Base-by-base conservation (phyloP, 2,113 vertebrate genomes). In the Origma solitaria region DNA sequence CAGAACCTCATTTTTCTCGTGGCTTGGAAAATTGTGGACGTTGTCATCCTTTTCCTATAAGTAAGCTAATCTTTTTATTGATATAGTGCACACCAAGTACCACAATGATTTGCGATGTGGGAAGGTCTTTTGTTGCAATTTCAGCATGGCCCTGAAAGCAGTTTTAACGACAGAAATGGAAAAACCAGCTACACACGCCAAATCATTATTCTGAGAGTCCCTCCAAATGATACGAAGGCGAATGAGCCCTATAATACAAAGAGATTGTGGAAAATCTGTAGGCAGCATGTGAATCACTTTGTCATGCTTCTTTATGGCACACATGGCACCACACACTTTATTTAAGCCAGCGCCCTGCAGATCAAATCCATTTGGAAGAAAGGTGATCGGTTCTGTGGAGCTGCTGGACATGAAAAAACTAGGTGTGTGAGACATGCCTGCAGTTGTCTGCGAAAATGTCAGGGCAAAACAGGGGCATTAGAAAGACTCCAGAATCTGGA, bases 31-130 rank as follows among this genome's bases (percentile, higher is more conserved):
- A 91, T 80, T 66, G 91, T 87, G 84, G 70, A 95, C 27, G 47
- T 96, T 96, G 93, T 91, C 92, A 95, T 94, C 86, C 89, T 94
- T 89, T 96, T 96, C 90, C 89, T 97, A 72, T 77, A 94, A 95
- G 83, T 79, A 94, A 95, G 84, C 78, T 94, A 95, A 95, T 96
- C 81, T 91, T 91, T 96, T 92, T 95, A 94, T 89, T 95, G 93
- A 97, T 95, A 95, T 79, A 94, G 94, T 96, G 92, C 92, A 87
- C 73, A 91, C 65, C 83, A 86, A 87, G 75, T 77, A 78, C 62
- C 42, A 3, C 87, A 58, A 87, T 96, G 95, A 97, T 97, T 96
- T 97, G 95, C 0, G 50, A 92, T 53, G 94, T 95, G 94, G 84
- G 86, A 95, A 97, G 87, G 61, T 21, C 82, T 92, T 96, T 91